Evolutionary conservation across 2,888 invertebrate genomes (phyloP).

Genomic region (Agriotes lineatus): DNA sequence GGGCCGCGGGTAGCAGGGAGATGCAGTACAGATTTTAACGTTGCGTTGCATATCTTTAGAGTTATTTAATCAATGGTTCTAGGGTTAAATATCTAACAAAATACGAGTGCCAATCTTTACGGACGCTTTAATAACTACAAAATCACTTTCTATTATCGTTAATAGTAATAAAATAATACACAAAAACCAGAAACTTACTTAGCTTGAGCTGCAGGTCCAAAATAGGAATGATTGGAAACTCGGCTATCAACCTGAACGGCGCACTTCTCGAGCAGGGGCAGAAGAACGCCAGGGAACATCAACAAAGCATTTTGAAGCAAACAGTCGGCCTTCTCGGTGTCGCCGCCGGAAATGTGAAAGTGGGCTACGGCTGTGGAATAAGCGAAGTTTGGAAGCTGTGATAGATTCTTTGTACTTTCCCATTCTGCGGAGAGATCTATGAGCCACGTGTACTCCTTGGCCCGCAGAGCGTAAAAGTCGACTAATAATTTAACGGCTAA

Average conservation of each 20-base stretch:
- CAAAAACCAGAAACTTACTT: slow-evolving; percentile 25
- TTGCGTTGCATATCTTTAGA: no score
- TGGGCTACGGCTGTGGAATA: slow-evolving; percentile 84
- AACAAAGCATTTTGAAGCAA: slow-evolving; percentile 81
- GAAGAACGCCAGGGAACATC: slow-evolving; percentile 85
- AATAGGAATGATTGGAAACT: slow-evolving; percentile 60
- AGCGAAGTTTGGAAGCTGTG: slow-evolving; percentile 89
- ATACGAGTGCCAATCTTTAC: no score
- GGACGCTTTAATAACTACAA: slow-evolving; percentile 56
- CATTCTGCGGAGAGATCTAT: slow-evolving; percentile 68
- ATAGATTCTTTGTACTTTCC: slow-evolving; percentile 75
- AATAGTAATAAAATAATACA: neutral
- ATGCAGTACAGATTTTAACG: no score
- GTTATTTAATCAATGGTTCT: no score
- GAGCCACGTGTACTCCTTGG: slow-evolving; percentile 80
- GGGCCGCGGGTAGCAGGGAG: no score
- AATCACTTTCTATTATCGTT: neutral
- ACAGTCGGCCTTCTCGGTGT: slow-evolving; percentile 69
- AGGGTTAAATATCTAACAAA: no score
- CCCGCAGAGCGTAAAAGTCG: slow-evolving; percentile 86
- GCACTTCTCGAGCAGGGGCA: slow-evolving; percentile 81
- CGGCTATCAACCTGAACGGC: slow-evolving; percentile 77
- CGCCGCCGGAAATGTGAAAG: slow-evolving; percentile 70
- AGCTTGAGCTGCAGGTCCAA: slow-evolving; percentile 26
- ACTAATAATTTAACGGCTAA: slow-evolving; percentile 81